A percentile compares a stretch with the other conserved stretches of the same genome.
Evolutionary conservation across 2,888 invertebrate genomes (phyloP).

Genomic region (Nemotelus pantherinus): DNA sequence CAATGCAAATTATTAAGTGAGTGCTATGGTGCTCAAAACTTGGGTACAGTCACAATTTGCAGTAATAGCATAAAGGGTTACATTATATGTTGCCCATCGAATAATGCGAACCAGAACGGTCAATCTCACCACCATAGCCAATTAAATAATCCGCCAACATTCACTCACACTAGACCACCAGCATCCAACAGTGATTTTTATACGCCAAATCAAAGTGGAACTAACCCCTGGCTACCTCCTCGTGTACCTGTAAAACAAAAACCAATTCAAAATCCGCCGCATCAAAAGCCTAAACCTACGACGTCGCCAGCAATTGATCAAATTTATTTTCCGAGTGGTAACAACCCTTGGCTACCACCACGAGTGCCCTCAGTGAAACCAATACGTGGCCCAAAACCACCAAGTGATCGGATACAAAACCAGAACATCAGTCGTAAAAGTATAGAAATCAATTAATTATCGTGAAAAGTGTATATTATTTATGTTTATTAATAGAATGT

Average conservation of each 20-base stretch:
- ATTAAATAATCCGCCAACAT: neutral
- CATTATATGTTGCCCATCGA: conserved; percentile 20
- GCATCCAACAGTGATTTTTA: too few relatives aligned
- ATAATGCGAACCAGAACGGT: neutral
- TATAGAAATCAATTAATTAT: neutral
- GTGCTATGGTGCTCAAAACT: too few relatives aligned
- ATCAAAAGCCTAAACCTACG: too few relatives aligned
- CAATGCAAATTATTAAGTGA: too few relatives aligned
- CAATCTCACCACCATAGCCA: neutral
- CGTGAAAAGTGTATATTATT: neutral
- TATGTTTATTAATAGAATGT: conserved; percentile 11
- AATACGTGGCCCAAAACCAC: too few relatives aligned
- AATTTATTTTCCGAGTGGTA: neutral
- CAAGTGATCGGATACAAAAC: neutral
- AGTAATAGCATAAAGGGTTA: conserved; percentile 6
- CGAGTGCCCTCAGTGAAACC: too few relatives aligned
- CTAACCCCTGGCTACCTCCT: neutral
- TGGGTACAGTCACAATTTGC: neutral
- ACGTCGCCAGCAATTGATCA: too few relatives aligned
- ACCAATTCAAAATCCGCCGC: too few relatives aligned
- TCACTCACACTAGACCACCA: too few relatives aligned
- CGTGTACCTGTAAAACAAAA: too few relatives aligned
- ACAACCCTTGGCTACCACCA: neutral
- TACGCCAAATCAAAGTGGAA: neutral
- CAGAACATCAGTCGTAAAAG: conserved; percentile 1